Evolutionary conservation across 2,797 vertebrate genomes (phyloP).

Genomic region (Arnoldichthys spilopterus): DNA sequence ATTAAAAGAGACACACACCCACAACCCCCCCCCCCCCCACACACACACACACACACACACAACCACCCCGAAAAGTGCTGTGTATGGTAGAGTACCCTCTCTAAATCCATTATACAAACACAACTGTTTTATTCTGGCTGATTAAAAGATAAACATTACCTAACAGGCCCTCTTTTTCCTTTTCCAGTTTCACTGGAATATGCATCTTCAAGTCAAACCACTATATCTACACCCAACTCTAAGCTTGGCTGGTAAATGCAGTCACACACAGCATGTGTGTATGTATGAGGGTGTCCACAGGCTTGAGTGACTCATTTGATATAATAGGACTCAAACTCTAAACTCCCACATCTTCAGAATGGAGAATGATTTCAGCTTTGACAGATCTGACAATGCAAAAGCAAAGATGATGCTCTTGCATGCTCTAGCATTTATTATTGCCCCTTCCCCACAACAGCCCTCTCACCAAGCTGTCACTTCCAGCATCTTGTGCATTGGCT

Average conservation of each 20-base stretch:
- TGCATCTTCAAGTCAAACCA: slow-evolving; percentile 39
- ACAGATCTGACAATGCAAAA: slow-evolving; percentile 20
- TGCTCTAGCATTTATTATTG: not conserved
- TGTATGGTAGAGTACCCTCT: not conserved
- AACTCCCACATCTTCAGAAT: slow-evolving; percentile 39
- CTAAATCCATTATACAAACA: slow-evolving; percentile 17
- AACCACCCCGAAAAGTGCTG: not conserved
- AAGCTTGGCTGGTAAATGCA: slow-evolving; percentile 17
- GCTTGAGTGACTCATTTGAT: slow-evolving; percentile 47
- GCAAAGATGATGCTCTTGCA: not conserved
- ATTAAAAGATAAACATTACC: slow-evolving; percentile 35
- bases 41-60: not conserved
- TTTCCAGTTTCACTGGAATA: slow-evolving; percentile 1
- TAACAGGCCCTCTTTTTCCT: slow-evolving; percentile 14
- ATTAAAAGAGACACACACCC: slow-evolving; percentile 40
- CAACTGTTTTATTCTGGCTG: slow-evolving; percentile 35
- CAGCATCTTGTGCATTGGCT: slow-evolving; percentile 9
- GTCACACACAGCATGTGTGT: not conserved
- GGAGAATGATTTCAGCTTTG: slow-evolving; percentile 34
- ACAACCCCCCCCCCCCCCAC: not conserved
- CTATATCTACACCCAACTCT: slow-evolving; percentile 16
- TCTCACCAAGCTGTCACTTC: slow-evolving; percentile 19
- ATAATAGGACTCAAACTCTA: slow-evolving; percentile 39
- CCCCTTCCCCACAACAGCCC: not conserved
- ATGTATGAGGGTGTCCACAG: slow-evolving; percentile 26